These are phyloP conservation scores for Triplophysa rosa DNA, from an alignment of 2,113 vertebrate genomes.

Conservation along the genomic window DNA sequence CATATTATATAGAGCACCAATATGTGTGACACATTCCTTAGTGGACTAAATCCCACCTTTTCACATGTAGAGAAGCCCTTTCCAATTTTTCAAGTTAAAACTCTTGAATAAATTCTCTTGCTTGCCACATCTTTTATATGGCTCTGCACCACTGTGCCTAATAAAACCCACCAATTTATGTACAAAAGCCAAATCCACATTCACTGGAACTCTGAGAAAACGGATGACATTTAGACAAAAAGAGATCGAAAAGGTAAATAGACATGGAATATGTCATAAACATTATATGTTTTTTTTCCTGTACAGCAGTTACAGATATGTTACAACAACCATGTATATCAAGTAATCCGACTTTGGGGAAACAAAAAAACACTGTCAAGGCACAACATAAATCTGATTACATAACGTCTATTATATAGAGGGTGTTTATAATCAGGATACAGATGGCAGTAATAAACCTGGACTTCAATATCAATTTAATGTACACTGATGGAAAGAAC, in stretches of 20 bases:
- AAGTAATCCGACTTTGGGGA: constrained; percentile 29
- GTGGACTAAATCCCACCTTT: constrained; percentile 13
- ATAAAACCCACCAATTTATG: constrained; percentile 6
- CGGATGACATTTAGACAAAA: not conserved
- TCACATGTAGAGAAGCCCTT: constrained; percentile 7
- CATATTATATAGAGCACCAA: constrained; percentile 24
- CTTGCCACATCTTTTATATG: not conserved
- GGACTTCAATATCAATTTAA: constrained; percentile 23
- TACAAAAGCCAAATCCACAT: constrained; percentile 11
- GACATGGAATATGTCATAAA: constrained; percentile 1
- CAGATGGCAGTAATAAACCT: constrained; percentile 37
- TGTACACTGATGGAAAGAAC: constrained; percentile 23
- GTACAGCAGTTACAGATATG: constrained; percentile 26
- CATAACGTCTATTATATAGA: constrained; percentile 19
- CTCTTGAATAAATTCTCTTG: not conserved
- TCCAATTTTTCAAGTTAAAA: constrained; percentile 4
- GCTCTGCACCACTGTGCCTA: constrained; percentile 5
- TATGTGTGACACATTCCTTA: constrained; percentile 8
- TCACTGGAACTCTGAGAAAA: not conserved
- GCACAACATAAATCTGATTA: constrained; percentile 40
- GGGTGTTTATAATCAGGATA: constrained; percentile 23
- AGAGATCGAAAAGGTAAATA: constrained; percentile 2
- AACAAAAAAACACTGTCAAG: constrained; percentile 42
- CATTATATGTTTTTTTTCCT: not conserved
- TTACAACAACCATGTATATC: constrained; percentile 13